Evolutionary conservation across 2,797 vertebrate genomes (phyloP).

Genomic region (Atherinosoma microstoma): DNA sequence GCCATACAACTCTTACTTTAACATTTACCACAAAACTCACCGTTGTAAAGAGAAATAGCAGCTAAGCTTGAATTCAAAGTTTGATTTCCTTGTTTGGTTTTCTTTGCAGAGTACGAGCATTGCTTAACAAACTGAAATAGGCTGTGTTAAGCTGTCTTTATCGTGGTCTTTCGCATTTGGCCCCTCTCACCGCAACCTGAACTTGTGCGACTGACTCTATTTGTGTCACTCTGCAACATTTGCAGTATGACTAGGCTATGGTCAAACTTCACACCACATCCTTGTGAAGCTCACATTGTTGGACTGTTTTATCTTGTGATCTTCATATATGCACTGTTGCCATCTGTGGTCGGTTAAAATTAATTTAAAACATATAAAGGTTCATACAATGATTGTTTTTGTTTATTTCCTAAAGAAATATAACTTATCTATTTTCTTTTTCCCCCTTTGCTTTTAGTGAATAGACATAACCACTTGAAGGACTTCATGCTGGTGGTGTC

Average conservation of each 20-base stretch:
- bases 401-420: background rate
- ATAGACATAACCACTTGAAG: slow-evolving; percentile 96
- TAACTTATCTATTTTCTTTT: background rate
- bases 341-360: background rate
- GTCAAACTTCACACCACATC: slow-evolving; percentile 38
- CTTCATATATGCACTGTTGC: background rate
- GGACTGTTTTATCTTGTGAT: background rate
- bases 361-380: background rate
- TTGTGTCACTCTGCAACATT: slow-evolving; percentile 43
- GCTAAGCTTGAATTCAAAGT: slow-evolving; percentile 10
- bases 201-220: slow-evolving; percentile 46
- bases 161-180: slow-evolving; percentile 41
- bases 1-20: background rate
- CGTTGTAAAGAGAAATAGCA: background rate
- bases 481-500: slow-evolving; percentile 99
- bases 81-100: slow-evolving; percentile 28
- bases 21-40: background rate
- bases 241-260: slow-evolving; percentile 30
- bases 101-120: slow-evolving; percentile 28
- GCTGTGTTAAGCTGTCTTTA: slow-evolving; percentile 60
- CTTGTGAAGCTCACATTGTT: slow-evolving; percentile 18
- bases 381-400: background rate
- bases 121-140: slow-evolving; percentile 62
- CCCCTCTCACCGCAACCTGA: slow-evolving; percentile 45
- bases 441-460: slow-evolving; percentile 83